These are phyloP conservation scores for Drosophila mimetica DNA, from an alignment of 2,888 invertebrate species.

Conservation along the genomic window DNA sequence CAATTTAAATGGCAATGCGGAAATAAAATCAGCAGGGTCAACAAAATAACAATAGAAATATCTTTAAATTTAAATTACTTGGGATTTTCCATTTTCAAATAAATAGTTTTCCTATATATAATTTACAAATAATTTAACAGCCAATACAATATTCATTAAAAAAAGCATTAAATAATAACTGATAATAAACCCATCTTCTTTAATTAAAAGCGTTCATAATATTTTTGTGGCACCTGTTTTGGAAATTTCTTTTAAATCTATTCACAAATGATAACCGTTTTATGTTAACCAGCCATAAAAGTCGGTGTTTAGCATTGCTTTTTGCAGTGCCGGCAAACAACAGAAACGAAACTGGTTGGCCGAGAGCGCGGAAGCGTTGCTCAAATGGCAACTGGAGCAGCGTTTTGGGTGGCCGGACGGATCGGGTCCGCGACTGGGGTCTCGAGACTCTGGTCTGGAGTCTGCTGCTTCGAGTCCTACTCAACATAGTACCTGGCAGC, in stretches of 20 bases:
- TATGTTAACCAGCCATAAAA: not conserved
- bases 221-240: not conserved
- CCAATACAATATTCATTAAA: not conserved
- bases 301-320: not conserved
- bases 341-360: conserved; percentile 26
- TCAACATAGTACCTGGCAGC: conserved; percentile 16
- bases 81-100: no score
- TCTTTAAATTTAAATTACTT: not conserved
- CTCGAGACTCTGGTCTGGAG: conserved; percentile 2
- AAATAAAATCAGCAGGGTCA: not conserved
- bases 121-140: no score
- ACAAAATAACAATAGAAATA: not conserved
- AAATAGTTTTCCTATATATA: no score
- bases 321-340: conserved; percentile 27
- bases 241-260: no score
- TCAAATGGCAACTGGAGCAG: conserved; percentile 73
- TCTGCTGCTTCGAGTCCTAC: conserved; percentile 6
- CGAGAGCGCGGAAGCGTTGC: conserved; percentile 52
- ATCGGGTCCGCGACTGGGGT: conserved; percentile 29
- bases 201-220: not conserved
- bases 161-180: not conserved
- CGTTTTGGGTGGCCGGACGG: conserved; percentile 73
- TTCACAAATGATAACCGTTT: not conserved
- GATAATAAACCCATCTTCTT: not conserved
- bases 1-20: not conserved